Evolutionary conservation across 2,888 invertebrate species (phyloP).

Genomic region (Melangyna quadrimaculata): DNA sequence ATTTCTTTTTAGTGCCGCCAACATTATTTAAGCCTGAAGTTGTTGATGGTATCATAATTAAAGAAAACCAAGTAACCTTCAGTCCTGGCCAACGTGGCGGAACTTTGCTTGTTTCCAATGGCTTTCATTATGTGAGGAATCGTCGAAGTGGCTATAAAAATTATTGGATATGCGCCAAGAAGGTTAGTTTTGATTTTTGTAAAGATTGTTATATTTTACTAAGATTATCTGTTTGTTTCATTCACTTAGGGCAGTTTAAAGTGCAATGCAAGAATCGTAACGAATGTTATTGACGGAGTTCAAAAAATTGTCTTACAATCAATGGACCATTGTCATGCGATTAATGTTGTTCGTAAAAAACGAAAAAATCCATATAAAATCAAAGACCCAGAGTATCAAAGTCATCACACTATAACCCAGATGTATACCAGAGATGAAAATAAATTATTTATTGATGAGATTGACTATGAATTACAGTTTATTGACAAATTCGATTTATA

Average conservation of each 20-base stretch:
- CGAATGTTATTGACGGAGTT: constrained; percentile 79
- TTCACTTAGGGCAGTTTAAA: constrained; percentile 79
- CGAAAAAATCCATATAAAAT: constrained; percentile 48
- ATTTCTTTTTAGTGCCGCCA: background rate
- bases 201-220: background rate
- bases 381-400: background rate
- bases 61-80: constrained; percentile 75
- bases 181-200: constrained; percentile 74
- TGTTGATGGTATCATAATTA: constrained; percentile 66
- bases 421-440: background rate
- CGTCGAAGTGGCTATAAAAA: constrained; percentile 79
- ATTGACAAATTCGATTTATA: too few species aligned
- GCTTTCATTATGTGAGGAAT: constrained; percentile 79
- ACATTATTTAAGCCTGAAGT: background rate
- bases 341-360: constrained; percentile 77
- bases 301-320: constrained; percentile 79
- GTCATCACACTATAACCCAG: background rate
- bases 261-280: constrained; percentile 80
- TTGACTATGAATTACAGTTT: too few species aligned
- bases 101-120: constrained; percentile 77
- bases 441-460: background rate
- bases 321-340: constrained; percentile 78
- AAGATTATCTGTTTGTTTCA: background rate
- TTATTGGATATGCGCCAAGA: constrained; percentile 81
- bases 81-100: constrained; percentile 79